A percentile compares a stretch with the other conserved stretches of the same genome.
phyloP scores from a whole-genome alignment of 2,888 invertebrate genomes.

The Eupithecia vulgata region DNA sequence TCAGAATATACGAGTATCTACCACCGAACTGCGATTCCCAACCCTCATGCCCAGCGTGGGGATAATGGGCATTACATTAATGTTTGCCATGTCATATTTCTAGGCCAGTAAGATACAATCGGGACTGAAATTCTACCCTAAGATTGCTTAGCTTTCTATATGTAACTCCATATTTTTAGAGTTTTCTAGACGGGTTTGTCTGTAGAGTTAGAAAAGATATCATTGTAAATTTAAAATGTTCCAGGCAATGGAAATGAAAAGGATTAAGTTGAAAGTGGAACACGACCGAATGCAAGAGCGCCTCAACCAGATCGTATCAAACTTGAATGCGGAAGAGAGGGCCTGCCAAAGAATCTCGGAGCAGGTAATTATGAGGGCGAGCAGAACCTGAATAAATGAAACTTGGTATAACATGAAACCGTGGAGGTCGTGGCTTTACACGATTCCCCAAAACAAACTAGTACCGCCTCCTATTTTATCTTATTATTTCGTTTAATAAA shows the following conservation, averaged over 20 bases:
- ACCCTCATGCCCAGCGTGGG: no score
- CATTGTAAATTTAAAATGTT: slow-evolving; percentile 22
- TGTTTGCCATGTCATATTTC: background rate
- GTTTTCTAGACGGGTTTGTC: background rate
- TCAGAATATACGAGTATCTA: no score
- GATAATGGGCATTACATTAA: no score
- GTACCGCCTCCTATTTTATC: no score
- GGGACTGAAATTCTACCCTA: background rate
- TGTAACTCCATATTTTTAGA: background rate
- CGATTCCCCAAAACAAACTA: no score
- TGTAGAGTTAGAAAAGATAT: background rate
- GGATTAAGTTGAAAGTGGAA: slow-evolving; percentile 75
- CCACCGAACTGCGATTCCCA: no score
- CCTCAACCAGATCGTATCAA: slow-evolving; percentile 75
- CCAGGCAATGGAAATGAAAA: slow-evolving; percentile 73
- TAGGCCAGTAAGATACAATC: no score
- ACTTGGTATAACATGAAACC: background rate
- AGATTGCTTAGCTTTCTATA: background rate
- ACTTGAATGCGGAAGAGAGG: slow-evolving; percentile 75
- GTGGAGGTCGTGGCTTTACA: background rate
- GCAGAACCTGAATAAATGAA: background rate
- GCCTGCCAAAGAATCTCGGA: slow-evolving; percentile 78
- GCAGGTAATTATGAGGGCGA: slow-evolving; percentile 61
- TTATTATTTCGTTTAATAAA: no score
- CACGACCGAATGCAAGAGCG: slow-evolving; percentile 75